These are phyloP conservation scores for Idris sp. DNA, from an alignment of 1,140 invertebrate species.

Conservation along the genomic window DNA sequence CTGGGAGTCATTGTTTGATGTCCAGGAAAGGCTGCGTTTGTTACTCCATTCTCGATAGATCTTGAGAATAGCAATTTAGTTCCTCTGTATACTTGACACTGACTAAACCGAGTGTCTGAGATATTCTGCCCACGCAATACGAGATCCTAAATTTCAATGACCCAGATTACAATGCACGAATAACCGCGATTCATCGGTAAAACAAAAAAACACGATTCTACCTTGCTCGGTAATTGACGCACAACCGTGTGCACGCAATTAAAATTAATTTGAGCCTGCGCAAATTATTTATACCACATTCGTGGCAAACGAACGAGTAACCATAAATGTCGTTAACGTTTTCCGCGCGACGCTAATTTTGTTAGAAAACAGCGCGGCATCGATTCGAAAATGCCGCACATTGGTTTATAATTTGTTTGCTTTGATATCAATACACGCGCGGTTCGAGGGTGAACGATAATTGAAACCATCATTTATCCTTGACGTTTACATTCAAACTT, in stretches of 20 bases:
- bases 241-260: constrained; percentile 6
- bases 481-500: too few species aligned
- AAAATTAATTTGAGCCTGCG: constrained; percentile 29
- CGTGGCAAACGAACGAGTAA: neutral
- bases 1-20: too few species aligned
- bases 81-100: constrained; percentile 53
- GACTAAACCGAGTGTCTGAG: constrained; percentile 29
- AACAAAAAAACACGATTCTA: too few species aligned
- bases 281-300: constrained; percentile 31
- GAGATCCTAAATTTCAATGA: constrained; percentile 55
- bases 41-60: too few species aligned
- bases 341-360: constrained; percentile 18
- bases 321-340: constrained; percentile 13
- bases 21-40: too few species aligned
- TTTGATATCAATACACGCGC: constrained; percentile 13
- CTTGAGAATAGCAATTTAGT: too few species aligned
- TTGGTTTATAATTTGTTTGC: constrained; percentile 37
- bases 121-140: constrained; percentile 43
- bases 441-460: too few species aligned
- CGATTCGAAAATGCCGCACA: constrained; percentile 22
- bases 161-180: constrained; percentile 44
- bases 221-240: too few species aligned
- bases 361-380: neutral
- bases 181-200: too few species aligned
- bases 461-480: too few species aligned